Evolutionary conservation across 2,888 invertebrate genomes (phyloP).

Genomic region (Dioctria rufipes): DNA sequence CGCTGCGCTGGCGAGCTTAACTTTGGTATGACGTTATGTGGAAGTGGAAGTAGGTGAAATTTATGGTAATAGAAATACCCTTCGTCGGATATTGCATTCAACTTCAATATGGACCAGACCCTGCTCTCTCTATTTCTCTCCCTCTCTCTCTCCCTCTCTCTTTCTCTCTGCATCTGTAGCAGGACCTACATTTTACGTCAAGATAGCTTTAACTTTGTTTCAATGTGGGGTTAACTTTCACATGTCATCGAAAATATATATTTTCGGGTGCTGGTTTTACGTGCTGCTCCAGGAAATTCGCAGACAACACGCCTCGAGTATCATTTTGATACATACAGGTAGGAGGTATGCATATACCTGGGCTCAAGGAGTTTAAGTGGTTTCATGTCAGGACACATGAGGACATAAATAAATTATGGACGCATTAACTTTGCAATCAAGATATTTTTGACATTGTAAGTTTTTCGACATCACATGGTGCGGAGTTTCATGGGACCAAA

Average conservation of each 20-base stretch:
- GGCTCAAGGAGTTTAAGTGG: neutral
- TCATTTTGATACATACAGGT: too few species aligned
- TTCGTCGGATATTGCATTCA: slow-evolving; percentile 19
- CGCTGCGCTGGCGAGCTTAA: neutral
- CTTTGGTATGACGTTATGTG: slow-evolving; percentile 19
- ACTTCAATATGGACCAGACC: slow-evolving; percentile 1
- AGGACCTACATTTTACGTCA: slow-evolving; percentile 29
- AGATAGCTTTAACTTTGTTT: slow-evolving; percentile 18
- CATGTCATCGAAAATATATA: slow-evolving; percentile 20
- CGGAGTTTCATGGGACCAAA: neutral
- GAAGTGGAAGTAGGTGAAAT: slow-evolving; percentile 6
- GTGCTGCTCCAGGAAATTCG: too few species aligned
- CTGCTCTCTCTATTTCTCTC: neutral
- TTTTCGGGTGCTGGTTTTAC: too few species aligned
- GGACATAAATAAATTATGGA: slow-evolving; percentile 1
- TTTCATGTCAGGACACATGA: neutral
- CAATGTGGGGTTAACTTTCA: slow-evolving; percentile 2
- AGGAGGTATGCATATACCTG: too few species aligned
- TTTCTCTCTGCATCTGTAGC: neutral
- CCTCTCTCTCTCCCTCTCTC: too few species aligned
- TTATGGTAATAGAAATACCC: slow-evolving; percentile 32
- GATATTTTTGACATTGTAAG: too few species aligned
- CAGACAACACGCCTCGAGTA: too few species aligned
- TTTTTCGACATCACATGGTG: neutral
- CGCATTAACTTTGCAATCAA: too few species aligned